Base-by-base conservation (phyloP, 1,140 invertebrate genomes). In the Diorhabda carinulata region DNA sequence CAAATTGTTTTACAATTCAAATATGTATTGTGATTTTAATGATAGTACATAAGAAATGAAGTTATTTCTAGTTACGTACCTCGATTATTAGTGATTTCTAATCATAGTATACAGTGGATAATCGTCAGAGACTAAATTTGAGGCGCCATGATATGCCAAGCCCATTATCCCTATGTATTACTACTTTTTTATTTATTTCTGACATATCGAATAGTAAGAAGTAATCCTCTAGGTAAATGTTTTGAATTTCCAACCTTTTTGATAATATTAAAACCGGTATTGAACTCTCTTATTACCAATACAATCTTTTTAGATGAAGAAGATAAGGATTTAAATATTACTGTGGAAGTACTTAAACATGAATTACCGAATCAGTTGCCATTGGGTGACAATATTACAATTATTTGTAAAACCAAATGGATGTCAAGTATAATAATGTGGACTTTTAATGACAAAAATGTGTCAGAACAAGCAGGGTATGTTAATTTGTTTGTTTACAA, bases 381-480 rank as follows among this genome's bases (percentile, higher is more conserved):
- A 61, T 70, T 81, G 62, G 83, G 83, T 45, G 78, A 76, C 63
- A 85, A 85, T 75, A 74, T 83, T 45, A 83, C 83, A 9, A 68
- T 84, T 45, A 80, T 80, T 69, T 84, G 83, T 70, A 76, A 77
- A 62, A 81, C 82, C 7, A 80, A 76, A 41, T 78, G 81, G 67
- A 74, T 78, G 60, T 73, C 73, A 7, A 80, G 80, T 58, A 73
- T 74, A 40, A 80, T 81, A 40, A 75, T 77, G 72, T 84, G 83
- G 83, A 80, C 74, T 4, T 81, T 83, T 67, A 81, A 82, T 71
- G 79, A 82, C 41, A 78, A 79, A 68, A 83, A 82, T 71, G 78
- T 84, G 65, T 78, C 81, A 64, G 79, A 81, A 65, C 78, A 80
- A 66, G 78, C 81, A 65, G 80, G 79, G 78, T 80, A 77, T 67